These are phyloP conservation scores for Hycleus cichorii DNA, from an alignment of 1,140 invertebrate genomes.

Conservation along the genomic window DNA sequence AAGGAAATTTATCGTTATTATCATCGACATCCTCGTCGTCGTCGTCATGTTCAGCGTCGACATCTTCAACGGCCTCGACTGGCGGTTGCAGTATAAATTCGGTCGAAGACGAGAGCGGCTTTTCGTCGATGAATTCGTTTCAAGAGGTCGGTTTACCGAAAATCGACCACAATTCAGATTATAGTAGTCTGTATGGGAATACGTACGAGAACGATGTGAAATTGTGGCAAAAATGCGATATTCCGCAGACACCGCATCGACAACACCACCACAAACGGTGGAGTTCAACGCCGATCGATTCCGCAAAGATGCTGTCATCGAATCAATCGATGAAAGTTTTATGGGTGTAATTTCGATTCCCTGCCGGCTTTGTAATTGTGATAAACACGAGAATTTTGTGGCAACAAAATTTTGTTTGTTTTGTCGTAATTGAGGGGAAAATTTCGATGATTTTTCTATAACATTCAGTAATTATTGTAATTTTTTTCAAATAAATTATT, in stretches of 20 bases:
- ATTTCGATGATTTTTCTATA: too few species aligned
- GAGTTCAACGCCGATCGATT: constrained; percentile 6
- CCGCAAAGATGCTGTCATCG: not conserved
- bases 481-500: too few species aligned
- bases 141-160: constrained; percentile 65
- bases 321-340: constrained; percentile 10
- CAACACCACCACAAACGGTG: constrained; percentile 1
- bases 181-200: not conserved
- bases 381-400: too few species aligned
- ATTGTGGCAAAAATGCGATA: constrained; percentile 8
- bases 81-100: constrained; percentile 47
- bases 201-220: constrained; percentile 3
- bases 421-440: too few species aligned
- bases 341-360: not conserved
- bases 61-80: constrained; percentile 36
- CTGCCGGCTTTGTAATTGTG: too few species aligned
- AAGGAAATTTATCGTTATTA: not conserved
- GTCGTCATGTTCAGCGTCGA: not conserved
- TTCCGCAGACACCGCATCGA: not conserved
- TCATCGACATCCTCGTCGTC: not conserved
- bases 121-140: constrained; percentile 74
- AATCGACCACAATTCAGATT: constrained; percentile 9
- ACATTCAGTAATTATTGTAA: too few species aligned
- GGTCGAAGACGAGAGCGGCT: constrained; percentile 70
- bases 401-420: too few species aligned